A percentile compares a stretch with the other conserved stretches of the same genome.
These are phyloP conservation scores for Perdita meconis DNA, from an alignment of 2,888 invertebrate genomes.

Conservation along the genomic window DNA sequence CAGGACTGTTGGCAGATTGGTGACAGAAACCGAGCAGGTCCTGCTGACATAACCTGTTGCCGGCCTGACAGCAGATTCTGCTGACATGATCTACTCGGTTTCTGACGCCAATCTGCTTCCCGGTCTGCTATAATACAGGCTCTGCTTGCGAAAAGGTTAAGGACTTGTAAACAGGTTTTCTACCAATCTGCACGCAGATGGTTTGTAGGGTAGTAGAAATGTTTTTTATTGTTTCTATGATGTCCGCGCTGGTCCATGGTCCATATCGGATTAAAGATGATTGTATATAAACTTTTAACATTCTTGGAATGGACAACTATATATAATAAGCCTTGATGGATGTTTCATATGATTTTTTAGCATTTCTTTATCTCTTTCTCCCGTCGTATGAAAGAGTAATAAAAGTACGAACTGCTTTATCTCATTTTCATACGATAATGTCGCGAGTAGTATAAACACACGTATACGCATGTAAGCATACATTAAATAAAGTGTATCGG, in stretches of 20 bases:
- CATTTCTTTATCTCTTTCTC: constrained; percentile 29
- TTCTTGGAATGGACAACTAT: constrained; percentile 49
- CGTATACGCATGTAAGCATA: constrained; percentile 1
- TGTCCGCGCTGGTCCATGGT: constrained; percentile 50
- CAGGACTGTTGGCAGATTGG: too few relatives aligned
- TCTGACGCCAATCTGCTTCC: too few relatives aligned
- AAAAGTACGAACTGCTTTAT: constrained; percentile 42
- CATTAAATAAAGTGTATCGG: too few relatives aligned
- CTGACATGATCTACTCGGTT: too few relatives aligned
- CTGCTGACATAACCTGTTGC: too few relatives aligned
- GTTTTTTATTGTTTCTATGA: constrained; percentile 22
- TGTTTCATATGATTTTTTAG: constrained; percentile 35
- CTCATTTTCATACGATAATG: constrained; percentile 28
- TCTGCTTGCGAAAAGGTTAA: too few relatives aligned
- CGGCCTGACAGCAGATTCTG: too few relatives aligned
- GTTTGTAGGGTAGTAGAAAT: constrained; percentile 13
- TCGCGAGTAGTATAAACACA: constrained; percentile 24
- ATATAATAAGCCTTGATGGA: constrained; percentile 25
- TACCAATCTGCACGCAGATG: too few relatives aligned
- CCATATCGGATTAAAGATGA: constrained; percentile 61
- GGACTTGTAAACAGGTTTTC: too few relatives aligned
- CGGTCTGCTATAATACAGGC: too few relatives aligned
- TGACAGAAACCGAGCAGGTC: too few relatives aligned
- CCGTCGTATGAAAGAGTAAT: constrained; percentile 39
- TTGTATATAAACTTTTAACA: constrained; percentile 56